Percentiles rank a stretch among this genome's conserved stretches.
Evolutionary conservation across 2,888 invertebrate genomes (phyloP).

Genomic region (Philereme transversata): DNA sequence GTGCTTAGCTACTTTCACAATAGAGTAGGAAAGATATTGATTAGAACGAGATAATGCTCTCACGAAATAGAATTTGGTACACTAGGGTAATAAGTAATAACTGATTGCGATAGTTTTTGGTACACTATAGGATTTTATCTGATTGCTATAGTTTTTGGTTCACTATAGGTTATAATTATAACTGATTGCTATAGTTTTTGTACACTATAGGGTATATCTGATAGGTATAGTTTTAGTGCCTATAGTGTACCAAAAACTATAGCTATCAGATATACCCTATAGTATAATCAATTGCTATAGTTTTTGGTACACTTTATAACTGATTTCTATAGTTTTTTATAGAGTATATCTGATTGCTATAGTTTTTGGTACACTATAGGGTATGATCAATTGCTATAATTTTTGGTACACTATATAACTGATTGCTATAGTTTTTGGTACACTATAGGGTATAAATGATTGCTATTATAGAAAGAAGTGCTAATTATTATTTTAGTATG

Average conservation of each 20-base stretch:
- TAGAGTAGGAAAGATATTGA: constrained; percentile 9
- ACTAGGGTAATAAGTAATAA: no score
- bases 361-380: background rate
- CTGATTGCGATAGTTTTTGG: no score
- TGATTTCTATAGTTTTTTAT: no score
- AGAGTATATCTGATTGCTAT: no score
- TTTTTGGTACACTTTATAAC: background rate
- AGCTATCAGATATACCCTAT: no score
- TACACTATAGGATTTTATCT: no score
- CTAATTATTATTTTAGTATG: constrained; percentile 3
- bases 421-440: constrained; percentile 1
- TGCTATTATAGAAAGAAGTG: constrained; percentile 5
- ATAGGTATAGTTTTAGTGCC: no score
- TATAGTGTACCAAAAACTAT: no score
- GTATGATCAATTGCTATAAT: background rate
- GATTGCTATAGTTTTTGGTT: background rate
- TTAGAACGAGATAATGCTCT: constrained; percentile 6
- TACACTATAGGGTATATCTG: background rate
- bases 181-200: no score
- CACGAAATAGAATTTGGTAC: background rate
- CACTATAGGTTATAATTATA: constrained; percentile 9
- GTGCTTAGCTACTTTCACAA: constrained; percentile 12
- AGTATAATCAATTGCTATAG: no score
- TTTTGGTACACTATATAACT: constrained; percentile 1
- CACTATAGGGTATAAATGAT: constrained; percentile 5